Conservation (phyloP, 2,888 invertebrate species). For the Meliscaeva auricollis region DNA sequence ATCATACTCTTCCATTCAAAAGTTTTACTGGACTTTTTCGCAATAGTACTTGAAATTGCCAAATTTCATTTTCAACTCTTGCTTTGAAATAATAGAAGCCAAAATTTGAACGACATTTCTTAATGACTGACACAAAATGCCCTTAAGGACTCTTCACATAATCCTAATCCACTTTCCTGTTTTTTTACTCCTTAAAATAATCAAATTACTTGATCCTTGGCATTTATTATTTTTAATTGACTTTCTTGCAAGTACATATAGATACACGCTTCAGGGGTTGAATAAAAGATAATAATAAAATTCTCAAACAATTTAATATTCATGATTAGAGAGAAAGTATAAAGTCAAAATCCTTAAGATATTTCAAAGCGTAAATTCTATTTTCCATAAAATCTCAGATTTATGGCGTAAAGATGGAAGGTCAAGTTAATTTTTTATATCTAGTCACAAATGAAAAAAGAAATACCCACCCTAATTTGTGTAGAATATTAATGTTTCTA, state of each 20-base stretch:
- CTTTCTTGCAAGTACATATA: background rate
- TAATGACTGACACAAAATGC: background rate
- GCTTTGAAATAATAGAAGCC: too few relatives aligned
- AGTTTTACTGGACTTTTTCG: too few relatives aligned
- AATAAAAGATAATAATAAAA: background rate
- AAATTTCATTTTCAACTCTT: too few relatives aligned
- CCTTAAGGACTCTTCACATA: background rate
- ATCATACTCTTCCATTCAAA: too few relatives aligned
- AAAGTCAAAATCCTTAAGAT: too few relatives aligned
- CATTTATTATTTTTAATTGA: slow-evolving; percentile 13
- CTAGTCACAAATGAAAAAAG: too few relatives aligned
- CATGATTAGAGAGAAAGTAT: background rate
- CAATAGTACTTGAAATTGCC: too few relatives aligned
- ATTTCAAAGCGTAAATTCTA: too few relatives aligned
- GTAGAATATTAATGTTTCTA: background rate
- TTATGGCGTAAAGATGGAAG: too few relatives aligned
- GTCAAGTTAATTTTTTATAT: too few relatives aligned
- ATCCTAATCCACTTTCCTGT: slow-evolving; percentile 1
- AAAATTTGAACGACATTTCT: too few relatives aligned
- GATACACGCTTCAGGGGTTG: background rate
- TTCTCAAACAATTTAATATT: background rate
- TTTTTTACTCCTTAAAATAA: background rate
- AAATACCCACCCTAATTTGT: background rate
- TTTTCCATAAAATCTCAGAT: too few relatives aligned
- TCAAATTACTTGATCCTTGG: slow-evolving; percentile 9